phyloP scores from a whole-genome alignment of 2,113 vertebrate species.

The Natator depressus region DNA sequence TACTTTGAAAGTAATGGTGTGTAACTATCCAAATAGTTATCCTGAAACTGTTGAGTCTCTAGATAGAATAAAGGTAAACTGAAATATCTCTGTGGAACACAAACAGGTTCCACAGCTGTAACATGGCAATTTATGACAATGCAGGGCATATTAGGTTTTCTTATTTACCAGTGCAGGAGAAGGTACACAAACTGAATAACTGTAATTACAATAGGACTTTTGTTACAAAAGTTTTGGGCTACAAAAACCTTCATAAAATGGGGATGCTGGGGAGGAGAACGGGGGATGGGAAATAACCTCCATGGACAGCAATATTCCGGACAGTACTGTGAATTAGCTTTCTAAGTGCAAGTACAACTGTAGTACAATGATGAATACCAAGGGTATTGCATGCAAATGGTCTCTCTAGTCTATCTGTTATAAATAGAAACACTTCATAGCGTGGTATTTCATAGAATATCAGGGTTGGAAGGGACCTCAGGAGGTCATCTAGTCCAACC shows the following conservation, averaged over 20 bases:
- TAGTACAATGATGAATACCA: not conserved
- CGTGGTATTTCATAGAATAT: not conserved
- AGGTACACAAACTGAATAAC: not conserved
- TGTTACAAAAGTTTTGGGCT: not conserved
- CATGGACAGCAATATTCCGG: not conserved
- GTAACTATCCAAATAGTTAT: slow-evolving; percentile 14
- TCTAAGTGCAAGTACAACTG: not conserved
- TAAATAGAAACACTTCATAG: not conserved
- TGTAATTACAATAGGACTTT: not conserved
- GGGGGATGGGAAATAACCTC: not conserved
- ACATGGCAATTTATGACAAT: not conserved
- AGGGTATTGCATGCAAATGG: not conserved
- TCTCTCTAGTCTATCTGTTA: not conserved
- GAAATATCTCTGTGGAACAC: slow-evolving; percentile 3
- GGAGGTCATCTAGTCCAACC: too few species aligned
- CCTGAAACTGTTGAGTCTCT: not conserved
- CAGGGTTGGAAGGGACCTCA: too few species aligned
- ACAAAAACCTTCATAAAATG: not conserved
- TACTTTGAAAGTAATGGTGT: slow-evolving; percentile 39
- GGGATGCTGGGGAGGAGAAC: not conserved
- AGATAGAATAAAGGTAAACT: not conserved
- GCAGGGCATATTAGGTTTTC: not conserved
- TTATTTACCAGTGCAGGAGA: not conserved
- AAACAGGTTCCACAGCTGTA: not conserved
- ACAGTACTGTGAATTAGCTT: not conserved